phyloP scores from a whole-genome alignment of 2,888 invertebrate genomes.

The Catocala fraxini region DNA sequence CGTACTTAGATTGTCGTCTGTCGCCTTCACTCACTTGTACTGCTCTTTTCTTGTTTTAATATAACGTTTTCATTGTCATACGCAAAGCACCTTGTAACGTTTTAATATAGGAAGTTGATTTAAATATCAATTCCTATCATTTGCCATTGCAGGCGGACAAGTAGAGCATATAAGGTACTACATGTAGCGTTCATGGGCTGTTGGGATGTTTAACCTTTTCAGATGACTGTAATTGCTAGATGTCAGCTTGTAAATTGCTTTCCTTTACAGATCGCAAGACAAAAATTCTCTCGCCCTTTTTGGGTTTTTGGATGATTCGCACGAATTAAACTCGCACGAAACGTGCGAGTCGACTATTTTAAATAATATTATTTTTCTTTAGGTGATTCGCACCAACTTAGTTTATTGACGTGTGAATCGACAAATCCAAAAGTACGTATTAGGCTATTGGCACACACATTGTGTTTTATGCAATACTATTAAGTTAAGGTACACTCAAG shows the following conservation, averaged over 20 bases:
- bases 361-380: too few relatives aligned
- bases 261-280: background rate
- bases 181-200: too few relatives aligned
- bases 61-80: constrained; percentile 1
- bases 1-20: constrained; percentile 39
- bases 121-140: background rate
- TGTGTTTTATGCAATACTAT: too few relatives aligned
- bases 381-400: too few relatives aligned
- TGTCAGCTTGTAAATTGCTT: background rate
- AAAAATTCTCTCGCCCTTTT: too few relatives aligned
- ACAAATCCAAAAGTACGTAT: too few relatives aligned
- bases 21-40: constrained; percentile 33
- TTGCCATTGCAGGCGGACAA: background rate
- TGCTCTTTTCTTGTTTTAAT: constrained; percentile 24
- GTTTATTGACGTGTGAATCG: too few relatives aligned
- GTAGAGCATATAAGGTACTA: background rate
- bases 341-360: too few relatives aligned
- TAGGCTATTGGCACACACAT: too few relatives aligned
- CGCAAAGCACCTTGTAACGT: constrained; percentile 1
- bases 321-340: too few relatives aligned
- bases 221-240: background rate
- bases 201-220: background rate
- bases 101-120: constrained; percentile 1
- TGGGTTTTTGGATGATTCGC: too few relatives aligned
- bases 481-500: too few relatives aligned